A percentile compares a stretch with the other conserved stretches of the same genome.
Evolutionary conservation across 2,797 vertebrate genomes (phyloP).

Genomic region (Lophius americanus): DNA sequence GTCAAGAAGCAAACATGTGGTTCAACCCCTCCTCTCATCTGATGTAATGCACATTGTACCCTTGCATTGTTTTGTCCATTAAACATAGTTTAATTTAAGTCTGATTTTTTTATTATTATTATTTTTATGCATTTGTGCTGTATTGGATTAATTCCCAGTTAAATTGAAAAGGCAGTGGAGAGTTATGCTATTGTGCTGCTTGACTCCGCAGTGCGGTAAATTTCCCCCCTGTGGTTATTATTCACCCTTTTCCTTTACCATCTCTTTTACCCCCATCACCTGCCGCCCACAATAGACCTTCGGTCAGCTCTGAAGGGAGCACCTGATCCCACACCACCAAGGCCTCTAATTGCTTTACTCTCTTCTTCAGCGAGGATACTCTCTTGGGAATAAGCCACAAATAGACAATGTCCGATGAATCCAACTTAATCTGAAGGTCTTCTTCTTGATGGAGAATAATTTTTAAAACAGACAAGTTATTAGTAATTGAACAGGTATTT

Average conservation of each 20-base stretch:
- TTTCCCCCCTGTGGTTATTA: conserved; percentile 72
- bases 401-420: conserved; percentile 43
- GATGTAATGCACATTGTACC: conserved; percentile 15
- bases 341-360: conserved; percentile 66
- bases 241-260: conserved; percentile 58
- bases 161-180: conserved; percentile 53
- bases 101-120: conserved; percentile 40
- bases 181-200: conserved; percentile 67
- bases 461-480: conserved; percentile 30
- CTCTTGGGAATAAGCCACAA: conserved; percentile 39
- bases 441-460: conserved; percentile 31
- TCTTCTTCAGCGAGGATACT: conserved; percentile 43
- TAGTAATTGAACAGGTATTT: conserved; percentile 33
- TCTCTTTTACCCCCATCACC: conserved; percentile 61
- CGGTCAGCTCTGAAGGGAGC: conserved; percentile 47
- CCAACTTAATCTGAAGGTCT: conserved; percentile 50
- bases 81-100: not conserved
- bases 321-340: conserved; percentile 53
- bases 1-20: conserved; percentile 18
- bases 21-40: conserved; percentile 8
- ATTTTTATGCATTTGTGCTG: conserved; percentile 51
- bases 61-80: conserved; percentile 15
- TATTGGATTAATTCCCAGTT: conserved; percentile 66
- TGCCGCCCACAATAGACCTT: conserved; percentile 54
- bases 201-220: conserved; percentile 81